These are phyloP conservation scores for Xanthorhoe designata DNA, from an alignment of 2,888 invertebrate genomes.

Conservation along the genomic window DNA sequence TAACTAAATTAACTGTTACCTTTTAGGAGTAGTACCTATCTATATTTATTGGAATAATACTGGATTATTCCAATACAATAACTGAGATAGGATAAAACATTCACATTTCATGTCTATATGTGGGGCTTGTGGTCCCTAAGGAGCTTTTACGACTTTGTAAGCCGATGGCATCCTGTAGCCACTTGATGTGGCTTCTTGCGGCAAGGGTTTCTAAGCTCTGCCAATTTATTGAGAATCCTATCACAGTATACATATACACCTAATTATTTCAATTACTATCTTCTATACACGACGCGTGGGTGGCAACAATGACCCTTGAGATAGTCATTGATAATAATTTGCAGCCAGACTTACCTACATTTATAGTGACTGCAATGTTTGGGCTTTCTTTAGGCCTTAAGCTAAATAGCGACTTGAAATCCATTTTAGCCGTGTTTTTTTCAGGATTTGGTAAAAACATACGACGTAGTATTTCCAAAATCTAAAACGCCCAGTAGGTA, in stretches of 20 bases:
- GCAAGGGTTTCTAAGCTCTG: background rate
- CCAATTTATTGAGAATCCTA: background rate
- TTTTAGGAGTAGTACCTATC: background rate
- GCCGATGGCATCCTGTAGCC: background rate
- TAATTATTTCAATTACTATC: background rate
- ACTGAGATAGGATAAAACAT: background rate
- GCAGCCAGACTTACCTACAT: background rate
- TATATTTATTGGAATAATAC: background rate
- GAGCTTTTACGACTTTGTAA: conserved; percentile 2
- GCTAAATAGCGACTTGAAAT: background rate
- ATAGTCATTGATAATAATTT: background rate
- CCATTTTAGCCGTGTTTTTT: background rate
- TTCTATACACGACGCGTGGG: background rate
- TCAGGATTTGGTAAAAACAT: no score
- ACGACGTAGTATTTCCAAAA: no score
- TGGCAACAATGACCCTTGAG: background rate
- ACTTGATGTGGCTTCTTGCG: conserved; percentile 2
- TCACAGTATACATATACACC: background rate
- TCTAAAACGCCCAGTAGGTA: no score
- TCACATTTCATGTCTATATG: background rate
- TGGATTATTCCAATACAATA: background rate
- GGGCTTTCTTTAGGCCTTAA: background rate
- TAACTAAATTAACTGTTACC: no score
- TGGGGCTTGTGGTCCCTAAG: background rate
- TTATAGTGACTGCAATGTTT: background rate